Conservation (phyloP, 1,140 invertebrate genomes). For the Pissodes strobi region DNA sequence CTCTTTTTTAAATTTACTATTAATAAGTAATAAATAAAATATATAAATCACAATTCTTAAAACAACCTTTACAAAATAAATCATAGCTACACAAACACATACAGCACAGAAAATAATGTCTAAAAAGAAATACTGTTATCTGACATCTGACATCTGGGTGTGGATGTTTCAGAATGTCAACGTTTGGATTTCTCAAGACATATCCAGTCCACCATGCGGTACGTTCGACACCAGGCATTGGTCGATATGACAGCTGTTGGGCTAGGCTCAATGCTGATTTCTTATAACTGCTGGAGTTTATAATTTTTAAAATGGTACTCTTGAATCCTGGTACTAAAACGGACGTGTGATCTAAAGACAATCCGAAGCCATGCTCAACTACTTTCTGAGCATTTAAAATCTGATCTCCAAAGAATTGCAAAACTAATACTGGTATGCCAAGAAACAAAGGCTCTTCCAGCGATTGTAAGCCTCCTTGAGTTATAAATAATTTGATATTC, state of each 20-base stretch:
- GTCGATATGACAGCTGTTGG: constrained; percentile 48
- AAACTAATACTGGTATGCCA: neutral
- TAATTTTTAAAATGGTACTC: neutral
- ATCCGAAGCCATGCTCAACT: neutral
- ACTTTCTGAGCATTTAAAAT: neutral
- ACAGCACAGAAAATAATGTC: constrained; percentile 13
- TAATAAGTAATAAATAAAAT: too few relatives aligned
- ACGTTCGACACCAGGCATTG: constrained; percentile 49
- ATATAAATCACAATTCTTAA: too few relatives aligned
- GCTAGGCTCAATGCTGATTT: neutral
- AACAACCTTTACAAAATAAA: too few relatives aligned
- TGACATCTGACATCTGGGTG: constrained; percentile 45
- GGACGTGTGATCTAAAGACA: neutral
- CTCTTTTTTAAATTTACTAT: too few relatives aligned
- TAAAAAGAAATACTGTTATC: constrained; percentile 51
- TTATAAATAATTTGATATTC: constrained; percentile 18
- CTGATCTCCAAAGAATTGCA: constrained; percentile 7
- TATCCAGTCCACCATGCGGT: constrained; percentile 61
- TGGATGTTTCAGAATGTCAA: constrained; percentile 51
- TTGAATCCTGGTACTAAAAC: neutral
- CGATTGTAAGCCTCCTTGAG: constrained; percentile 45
- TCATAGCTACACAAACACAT: neutral
- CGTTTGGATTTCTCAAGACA: constrained; percentile 58
- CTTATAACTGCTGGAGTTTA: neutral
- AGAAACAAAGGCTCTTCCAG: constrained; percentile 53